These are phyloP conservation scores for Aurelia coerulea DNA, from an alignment of 30 jellyfish, hydroid and myxozoan species.

Conservation along the genomic window DNA sequence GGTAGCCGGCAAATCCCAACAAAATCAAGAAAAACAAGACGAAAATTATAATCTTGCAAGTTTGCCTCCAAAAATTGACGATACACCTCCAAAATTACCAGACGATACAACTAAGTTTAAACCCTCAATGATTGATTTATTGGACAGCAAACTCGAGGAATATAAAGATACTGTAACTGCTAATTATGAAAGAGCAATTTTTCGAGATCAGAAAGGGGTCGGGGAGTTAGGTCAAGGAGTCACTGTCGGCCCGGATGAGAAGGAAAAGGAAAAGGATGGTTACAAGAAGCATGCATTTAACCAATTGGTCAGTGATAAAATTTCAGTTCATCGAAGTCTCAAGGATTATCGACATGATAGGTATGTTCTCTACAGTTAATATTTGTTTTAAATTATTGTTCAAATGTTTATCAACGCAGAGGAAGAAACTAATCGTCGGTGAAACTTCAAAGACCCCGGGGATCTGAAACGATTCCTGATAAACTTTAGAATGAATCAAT, in stretches of 20 bases:
- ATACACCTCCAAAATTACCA: no score
- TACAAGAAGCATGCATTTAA: constrained; percentile 94
- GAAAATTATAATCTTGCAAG: constrained; percentile 9
- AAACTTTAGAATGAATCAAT: no score
- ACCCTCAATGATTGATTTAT: no score
- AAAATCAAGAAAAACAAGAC: constrained; percentile 40
- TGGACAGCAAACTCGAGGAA: neutral
- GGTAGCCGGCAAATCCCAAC: neutral
- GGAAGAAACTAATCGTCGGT: neutral
- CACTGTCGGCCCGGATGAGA: constrained; percentile 73
- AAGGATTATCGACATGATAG: constrained; percentile 85
- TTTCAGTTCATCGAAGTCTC: constrained; percentile 94
- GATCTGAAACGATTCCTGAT: no score
- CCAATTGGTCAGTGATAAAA: constrained; percentile 90
- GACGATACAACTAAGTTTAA: no score
- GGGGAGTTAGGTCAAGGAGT: constrained; percentile 97
- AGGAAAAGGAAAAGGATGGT: constrained; percentile 94
- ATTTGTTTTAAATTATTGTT: neutral
- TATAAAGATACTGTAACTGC: constrained; percentile 47
- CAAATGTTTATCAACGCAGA: neutral
- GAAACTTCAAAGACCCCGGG: no score
- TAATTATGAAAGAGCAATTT: constrained; percentile 70
- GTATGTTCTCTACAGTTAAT: constrained; percentile 50
- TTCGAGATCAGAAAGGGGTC: constrained; percentile 63
- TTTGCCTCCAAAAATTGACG: neutral